phyloP scores from a whole-genome alignment of 2,797 vertebrate species.

The Glyptemys insculpta region DNA sequence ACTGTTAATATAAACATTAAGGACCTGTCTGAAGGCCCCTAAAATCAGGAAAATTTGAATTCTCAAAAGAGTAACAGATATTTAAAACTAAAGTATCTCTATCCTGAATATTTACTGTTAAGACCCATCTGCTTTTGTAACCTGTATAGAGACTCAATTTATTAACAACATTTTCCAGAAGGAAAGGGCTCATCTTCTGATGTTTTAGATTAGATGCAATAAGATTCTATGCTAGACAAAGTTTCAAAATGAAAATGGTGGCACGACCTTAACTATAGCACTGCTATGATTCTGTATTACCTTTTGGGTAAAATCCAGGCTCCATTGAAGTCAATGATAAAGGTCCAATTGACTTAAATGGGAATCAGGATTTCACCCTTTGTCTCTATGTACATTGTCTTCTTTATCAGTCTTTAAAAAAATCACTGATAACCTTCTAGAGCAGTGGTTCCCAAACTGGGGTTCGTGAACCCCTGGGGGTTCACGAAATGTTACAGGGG shows the following conservation, averaged over 20 bases:
- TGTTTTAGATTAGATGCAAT: not conserved
- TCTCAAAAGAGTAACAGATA: not conserved
- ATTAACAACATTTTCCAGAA: not conserved
- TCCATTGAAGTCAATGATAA: not conserved
- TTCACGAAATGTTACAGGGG: too few relatives aligned
- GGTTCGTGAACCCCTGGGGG: too few relatives aligned
- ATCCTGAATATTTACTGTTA: not conserved
- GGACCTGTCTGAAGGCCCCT: not conserved
- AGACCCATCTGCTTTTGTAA: not conserved
- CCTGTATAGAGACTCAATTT: fast-evolving
- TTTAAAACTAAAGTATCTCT: not conserved
- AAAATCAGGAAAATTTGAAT: not conserved
- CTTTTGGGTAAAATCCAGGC: not conserved
- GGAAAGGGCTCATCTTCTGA: not conserved
- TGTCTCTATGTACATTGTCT: not conserved
- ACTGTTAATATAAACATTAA: not conserved
- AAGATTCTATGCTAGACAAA: not conserved
- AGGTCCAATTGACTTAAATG: not conserved
- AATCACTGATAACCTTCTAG: conserved; percentile 5
- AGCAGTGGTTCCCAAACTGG: too few relatives aligned
- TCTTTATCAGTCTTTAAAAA: not conserved
- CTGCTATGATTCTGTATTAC: not conserved
- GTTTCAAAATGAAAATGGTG: not conserved
- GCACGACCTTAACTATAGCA: not conserved
- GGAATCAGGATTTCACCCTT: not conserved